These are phyloP conservation scores for Lepidocyrtoides sp. DNA, from an alignment of 2,888 invertebrate genomes.

Conservation along the genomic window DNA sequence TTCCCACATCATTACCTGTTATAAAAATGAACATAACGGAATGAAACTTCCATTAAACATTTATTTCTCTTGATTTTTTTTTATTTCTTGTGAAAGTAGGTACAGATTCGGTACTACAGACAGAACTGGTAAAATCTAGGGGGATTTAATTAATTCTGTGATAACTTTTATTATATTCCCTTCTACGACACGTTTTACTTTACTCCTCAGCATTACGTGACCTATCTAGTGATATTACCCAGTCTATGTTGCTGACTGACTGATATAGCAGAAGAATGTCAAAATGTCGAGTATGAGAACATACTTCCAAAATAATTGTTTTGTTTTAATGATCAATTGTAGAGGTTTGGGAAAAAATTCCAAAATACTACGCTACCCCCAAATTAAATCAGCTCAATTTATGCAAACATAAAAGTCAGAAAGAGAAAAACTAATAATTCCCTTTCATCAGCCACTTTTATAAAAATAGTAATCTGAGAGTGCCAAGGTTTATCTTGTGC, in stretches of 20 bases:
- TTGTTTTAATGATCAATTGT: not conserved
- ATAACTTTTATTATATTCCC: not conserved
- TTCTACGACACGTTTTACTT: not conserved
- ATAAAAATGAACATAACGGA: not conserved
- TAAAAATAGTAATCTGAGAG: not conserved
- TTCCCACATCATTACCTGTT: not conserved
- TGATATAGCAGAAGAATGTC: not conserved
- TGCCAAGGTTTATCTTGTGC: constrained; percentile 2
- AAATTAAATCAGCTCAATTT: not conserved
- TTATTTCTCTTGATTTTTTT: not conserved
- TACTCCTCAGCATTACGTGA: too few species aligned
- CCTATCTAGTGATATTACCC: too few species aligned
- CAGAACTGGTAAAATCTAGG: not conserved
- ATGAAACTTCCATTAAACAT: not conserved
- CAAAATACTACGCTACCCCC: not conserved
- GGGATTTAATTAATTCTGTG: not conserved
- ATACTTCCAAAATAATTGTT: not conserved
- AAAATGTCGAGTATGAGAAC: not conserved
- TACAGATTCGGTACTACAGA: not conserved
- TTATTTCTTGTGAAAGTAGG: not conserved
- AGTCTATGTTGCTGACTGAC: not conserved
- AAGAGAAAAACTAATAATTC: too few species aligned
- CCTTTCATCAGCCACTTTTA: not conserved
- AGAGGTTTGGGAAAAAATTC: not conserved
- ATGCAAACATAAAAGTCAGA: not conserved